Base-by-base conservation (phyloP, 1,140 invertebrate genomes). In the Neoseiulus cucumeris region DNA sequence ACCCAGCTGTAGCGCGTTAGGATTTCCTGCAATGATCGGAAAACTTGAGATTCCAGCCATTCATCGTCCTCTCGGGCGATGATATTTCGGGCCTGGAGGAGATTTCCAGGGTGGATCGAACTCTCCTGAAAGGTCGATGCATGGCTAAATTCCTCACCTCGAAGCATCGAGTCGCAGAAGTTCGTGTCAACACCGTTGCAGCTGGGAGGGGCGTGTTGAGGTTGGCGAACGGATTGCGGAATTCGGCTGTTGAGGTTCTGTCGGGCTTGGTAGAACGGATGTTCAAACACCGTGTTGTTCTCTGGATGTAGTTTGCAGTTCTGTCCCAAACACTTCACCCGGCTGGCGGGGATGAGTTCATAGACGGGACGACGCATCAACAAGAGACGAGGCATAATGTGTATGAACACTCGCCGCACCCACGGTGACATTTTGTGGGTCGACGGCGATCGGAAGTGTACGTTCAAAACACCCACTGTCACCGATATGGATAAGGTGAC, bases 381-480 rank as follows among this genome's bases (percentile, higher is more conserved):
- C 18, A 78, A 67, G 25, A 77, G 39, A 76, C 83, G 87, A 28
- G 91, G 91, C 73, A 94, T 82, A 72, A 87, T 82, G 74, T 89
- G 83, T 72, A 94, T 90, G 77, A 94, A 95, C 69, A 93, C 78
- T 69, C 83, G 80, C 67, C 86, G 81, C 66, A 92, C 88, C 89
- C 89, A 93, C 9, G 85, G 87, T 18, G 87, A 67, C 69, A 97
- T 95, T 76, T 88, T 87, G 75, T 99, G 94, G 0, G 95, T 98
- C 69, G 91, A 91, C 1, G 96, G 94, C 72, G 96, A 96, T 1
- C 96, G 87, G 74, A 97, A 98, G 75, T 99, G 95, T n/a, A 99
- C 87, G 75, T 99, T 98, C 28, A 99, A 79, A 71, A 98, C 93
- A 66, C 95, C 84, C 69, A 98, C 97, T 22, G 96, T 98, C 68